phyloP scores from a whole-genome alignment of 2,797 vertebrate species.

The Harpagifer antarcticus region DNA sequence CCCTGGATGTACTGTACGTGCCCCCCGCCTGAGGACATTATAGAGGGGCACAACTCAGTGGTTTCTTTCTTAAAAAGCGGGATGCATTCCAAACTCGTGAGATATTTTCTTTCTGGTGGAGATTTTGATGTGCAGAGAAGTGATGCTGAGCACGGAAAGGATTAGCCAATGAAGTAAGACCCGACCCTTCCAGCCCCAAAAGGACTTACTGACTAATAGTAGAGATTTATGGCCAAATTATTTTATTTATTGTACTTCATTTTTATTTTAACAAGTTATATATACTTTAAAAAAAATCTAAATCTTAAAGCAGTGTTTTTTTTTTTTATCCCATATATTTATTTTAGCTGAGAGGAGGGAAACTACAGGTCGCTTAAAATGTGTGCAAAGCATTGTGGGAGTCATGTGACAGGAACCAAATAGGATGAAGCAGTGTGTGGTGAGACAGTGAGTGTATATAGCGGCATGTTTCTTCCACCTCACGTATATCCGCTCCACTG shows the following conservation, averaged over 20 bases:
- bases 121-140: conserved; percentile 29
- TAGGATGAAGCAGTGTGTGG: conserved; percentile 55
- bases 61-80: conserved; percentile 68
- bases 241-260: conserved; percentile 82
- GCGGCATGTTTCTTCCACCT: conserved; percentile 77
- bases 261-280: conserved; percentile 75
- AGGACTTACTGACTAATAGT: conserved; percentile 67
- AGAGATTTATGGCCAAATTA: conserved; percentile 79
- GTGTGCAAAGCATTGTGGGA: conserved; percentile 37
- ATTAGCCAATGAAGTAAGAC: conserved; percentile 61
- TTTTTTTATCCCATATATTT: conserved; percentile 75
- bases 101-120: conserved; percentile 34
- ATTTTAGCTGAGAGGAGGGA: conserved; percentile 72
- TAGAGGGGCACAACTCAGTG: conserved; percentile 30
- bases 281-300: conserved; percentile 65
- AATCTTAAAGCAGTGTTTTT: conserved; percentile 69
- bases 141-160: conserved; percentile 49
- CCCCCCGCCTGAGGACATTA: conserved; percentile 29
- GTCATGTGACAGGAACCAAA: conserved; percentile 64
- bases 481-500: conserved; percentile 40
- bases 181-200: conserved; percentile 40
- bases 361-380: conserved; percentile 37
- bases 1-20: conserved; percentile 55
- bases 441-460: conserved; percentile 79
- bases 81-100: conserved; percentile 68